phyloP scores from a whole-genome alignment of 2,113 vertebrate genomes.

The Macroglossus sobrinus region DNA sequence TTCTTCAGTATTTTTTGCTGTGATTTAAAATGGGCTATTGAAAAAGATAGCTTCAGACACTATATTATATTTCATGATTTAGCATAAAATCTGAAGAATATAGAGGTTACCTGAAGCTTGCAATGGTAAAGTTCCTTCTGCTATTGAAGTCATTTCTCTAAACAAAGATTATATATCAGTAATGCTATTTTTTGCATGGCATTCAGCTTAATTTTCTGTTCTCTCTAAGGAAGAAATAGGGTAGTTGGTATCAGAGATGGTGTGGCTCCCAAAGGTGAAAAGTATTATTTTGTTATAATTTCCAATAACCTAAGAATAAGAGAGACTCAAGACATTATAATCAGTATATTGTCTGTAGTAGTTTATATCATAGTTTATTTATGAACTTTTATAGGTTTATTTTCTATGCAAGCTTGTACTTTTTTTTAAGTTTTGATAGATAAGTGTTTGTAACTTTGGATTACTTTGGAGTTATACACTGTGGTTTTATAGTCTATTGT shows the following conservation, averaged over 20 bases:
- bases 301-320: background rate
- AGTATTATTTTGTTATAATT: constrained; percentile 10
- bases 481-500: background rate
- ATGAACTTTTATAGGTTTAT: background rate
- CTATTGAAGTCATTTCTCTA: constrained; percentile 15
- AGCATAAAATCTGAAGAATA: constrained; percentile 31
- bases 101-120: background rate
- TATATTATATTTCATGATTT: background rate
- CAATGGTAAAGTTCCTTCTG: background rate
- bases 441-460: background rate
- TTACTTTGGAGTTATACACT: background rate
- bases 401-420: background rate
- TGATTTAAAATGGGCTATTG: background rate
- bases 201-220: constrained; percentile 26
- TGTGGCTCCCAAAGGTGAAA: background rate
- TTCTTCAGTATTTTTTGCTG: background rate
- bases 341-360: background rate
- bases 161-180: background rate
- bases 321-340: background rate
- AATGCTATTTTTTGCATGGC: background rate
- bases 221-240: background rate
- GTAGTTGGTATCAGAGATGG: background rate
- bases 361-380: background rate
- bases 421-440: background rate
- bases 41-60: background rate